Evolutionary conservation across 1,140 invertebrate species (phyloP).

Genomic region (Drosophila saltans): DNA sequence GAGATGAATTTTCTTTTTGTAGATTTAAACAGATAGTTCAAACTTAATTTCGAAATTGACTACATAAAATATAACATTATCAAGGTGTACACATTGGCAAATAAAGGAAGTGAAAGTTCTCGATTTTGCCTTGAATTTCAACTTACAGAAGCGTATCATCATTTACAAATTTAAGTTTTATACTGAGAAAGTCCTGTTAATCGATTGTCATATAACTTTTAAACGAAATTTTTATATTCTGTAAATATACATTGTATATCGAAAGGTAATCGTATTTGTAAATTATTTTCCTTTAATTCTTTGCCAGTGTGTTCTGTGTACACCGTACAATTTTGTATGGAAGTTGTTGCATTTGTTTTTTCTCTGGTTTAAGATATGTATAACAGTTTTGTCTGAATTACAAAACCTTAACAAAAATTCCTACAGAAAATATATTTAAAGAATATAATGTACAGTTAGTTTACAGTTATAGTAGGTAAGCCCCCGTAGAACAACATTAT

Average conservation of each 20-base stretch:
- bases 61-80: conserved; percentile 18
- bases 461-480: conserved; percentile 21
- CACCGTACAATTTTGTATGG: background rate
- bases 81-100: conserved; percentile 19
- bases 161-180: too few species aligned
- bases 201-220: too few species aligned
- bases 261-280: background rate
- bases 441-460: conserved; percentile 50
- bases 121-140: too few species aligned
- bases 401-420: conserved; percentile 3
- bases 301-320: background rate
- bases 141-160: too few species aligned
- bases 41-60: conserved; percentile 32
- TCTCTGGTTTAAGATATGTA: background rate
- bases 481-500: conserved; percentile 74
- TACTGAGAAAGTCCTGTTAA: too few species aligned
- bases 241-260: too few species aligned
- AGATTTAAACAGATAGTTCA: conserved; percentile 36
- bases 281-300: background rate
- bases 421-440: conserved; percentile 13
- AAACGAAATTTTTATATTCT: too few species aligned
- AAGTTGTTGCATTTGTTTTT: background rate
- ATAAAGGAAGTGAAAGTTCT: background rate
- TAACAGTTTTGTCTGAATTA: conserved; percentile 3
- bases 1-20: conserved; percentile 56